phyloP scores from a whole-genome alignment of 2,888 invertebrate species.

The Polymixis lichenea region DNA sequence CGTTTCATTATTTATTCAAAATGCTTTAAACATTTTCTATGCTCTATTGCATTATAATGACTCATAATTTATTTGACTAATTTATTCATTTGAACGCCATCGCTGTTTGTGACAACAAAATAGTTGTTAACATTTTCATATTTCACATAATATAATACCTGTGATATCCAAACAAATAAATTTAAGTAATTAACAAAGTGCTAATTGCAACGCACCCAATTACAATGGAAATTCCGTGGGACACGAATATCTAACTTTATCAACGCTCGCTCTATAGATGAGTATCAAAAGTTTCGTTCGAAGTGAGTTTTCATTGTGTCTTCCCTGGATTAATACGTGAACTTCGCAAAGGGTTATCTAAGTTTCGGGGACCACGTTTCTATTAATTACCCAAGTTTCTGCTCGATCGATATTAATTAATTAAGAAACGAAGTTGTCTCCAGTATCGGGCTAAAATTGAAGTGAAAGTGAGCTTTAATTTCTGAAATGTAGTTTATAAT shows the following conservation, averaged over 20 bases:
- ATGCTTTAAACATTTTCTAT: background rate
- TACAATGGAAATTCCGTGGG: conserved; percentile 50
- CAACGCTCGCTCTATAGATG: conserved; percentile 70
- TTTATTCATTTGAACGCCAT: conserved; percentile 11
- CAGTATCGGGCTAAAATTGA: conserved; percentile 39
- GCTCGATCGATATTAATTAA: conserved; percentile 85
- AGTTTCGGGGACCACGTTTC: conserved; percentile 85
- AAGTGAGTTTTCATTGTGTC: conserved; percentile 83
- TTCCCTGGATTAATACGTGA: conserved; percentile 85
- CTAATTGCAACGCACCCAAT: conserved; percentile 58
- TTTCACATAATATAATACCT: conserved; percentile 19
- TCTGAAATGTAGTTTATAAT: too few species aligned
- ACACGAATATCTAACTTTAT: conserved; percentile 68
- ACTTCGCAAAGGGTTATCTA: conserved; percentile 86
- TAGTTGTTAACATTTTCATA: conserved; percentile 36
- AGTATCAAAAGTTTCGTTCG: conserved; percentile 75
- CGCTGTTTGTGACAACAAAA: conserved; percentile 7
- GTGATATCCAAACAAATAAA: conserved; percentile 40
- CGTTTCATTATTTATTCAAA: background rate
- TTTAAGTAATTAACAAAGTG: conserved; percentile 42
- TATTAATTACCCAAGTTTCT: conserved; percentile 87
- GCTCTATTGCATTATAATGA: background rate
- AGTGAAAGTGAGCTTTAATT: too few species aligned
- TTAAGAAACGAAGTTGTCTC: conserved; percentile 77
- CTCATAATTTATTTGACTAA: conserved; percentile 7